Evolutionary conservation across 1,140 invertebrate genomes (phyloP), one percentile per base, ranked within the genome.

Genomic region (Hydropsyche tenuis): DNA sequence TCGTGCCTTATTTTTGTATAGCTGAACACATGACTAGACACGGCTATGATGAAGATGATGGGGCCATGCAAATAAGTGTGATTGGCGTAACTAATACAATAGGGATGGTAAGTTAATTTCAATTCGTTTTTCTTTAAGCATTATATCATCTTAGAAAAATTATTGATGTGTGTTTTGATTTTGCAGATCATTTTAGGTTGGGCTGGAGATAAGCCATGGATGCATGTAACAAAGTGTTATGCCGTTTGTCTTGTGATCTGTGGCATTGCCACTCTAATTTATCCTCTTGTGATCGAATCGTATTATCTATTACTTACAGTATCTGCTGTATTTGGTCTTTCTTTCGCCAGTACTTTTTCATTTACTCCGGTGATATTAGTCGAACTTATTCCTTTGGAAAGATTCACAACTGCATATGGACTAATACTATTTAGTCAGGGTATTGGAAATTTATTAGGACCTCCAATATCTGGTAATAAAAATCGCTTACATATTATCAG

Each of bases 371-470:
- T 93, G 77, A 95, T 96, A 79, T 82, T 96, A 48, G 94, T 94
- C 1, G 89, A 94, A 79, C 78, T 94, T 51, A 90, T 93, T 23
- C 91, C 93, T 0, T 77, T 88, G 79, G 87, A 88, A 73, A 81
- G 87, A 75, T 96, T 98, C 81, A 96, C 95, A 0, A 94, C 91
- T 81, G 94, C 94, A 14, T 97, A 97, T 82, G 96, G 96, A 45
- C 83, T 98, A 48, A 89, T 94, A 46, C 84, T 96, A 11, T 83
- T 97, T 12, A 93, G 95, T 78, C 95, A 97, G 85, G 96, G 96
- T 11, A 80, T 90, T 76, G 89, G 89, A 69, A 88, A 89, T 83
- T 83, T 90, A 20, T 80, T 86, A 20, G 89, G 89, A 53, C 89
- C 89, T 1, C 89, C 89, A 12, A 87, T 89, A 79, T 88, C 88